Evolutionary conservation across 35 echinoderm and acorn worm species (phyloP), one percentile per base, ranked within the genome.

Genomic region (Eucidaris tribuloides): DNA sequence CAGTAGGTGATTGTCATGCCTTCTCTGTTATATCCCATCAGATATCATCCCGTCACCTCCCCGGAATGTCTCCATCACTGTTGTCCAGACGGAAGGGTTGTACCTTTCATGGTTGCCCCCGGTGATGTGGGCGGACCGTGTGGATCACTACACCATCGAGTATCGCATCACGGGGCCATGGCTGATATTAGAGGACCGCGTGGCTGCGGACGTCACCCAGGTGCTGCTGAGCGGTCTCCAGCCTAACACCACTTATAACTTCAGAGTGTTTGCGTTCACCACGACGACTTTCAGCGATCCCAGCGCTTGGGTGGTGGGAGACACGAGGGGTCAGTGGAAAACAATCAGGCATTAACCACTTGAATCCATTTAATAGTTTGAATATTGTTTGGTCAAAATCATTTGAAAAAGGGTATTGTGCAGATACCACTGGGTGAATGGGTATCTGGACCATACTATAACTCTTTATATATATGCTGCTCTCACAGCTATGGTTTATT

Each of bases 181-280:
- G 96, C 35, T 80, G 9, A 79, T 99, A 4, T 46, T 99, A 5
- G 68, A 93, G 17, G 90, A 90, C 46, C 28, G 83, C 24, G 58
- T 99, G 23, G 25, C 80, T 11, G 78, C 60, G 11, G 79, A 86
- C 2, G 23, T 23, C 6, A 79, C 59, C 2, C 50, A 80, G 20
- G 43, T 87, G 50, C 42, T 82, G 5, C 34, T 93, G 17, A 68
- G n/a, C 5, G 54, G 48, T 6, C 77, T 99, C 11, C 78, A 80
- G 28, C 59, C 82, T 1, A 86, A 93, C 46, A 99, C 83, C 6
- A 79, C 87, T 0, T 99, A 99, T 74, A 58, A 79, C 11, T 99
- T 99, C 45, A 64, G 96, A 14, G 50, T 99, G 83, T 86, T 93
- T 86, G 90, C 96, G 0, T 93, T 99, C 74, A 87, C 82, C 2